Percentiles rank a stretch among this genome's conserved stretches.
Evolutionary conservation across 2,113 vertebrate genomes (phyloP).

Genomic region (Coptodon bakossiorum): DNA sequence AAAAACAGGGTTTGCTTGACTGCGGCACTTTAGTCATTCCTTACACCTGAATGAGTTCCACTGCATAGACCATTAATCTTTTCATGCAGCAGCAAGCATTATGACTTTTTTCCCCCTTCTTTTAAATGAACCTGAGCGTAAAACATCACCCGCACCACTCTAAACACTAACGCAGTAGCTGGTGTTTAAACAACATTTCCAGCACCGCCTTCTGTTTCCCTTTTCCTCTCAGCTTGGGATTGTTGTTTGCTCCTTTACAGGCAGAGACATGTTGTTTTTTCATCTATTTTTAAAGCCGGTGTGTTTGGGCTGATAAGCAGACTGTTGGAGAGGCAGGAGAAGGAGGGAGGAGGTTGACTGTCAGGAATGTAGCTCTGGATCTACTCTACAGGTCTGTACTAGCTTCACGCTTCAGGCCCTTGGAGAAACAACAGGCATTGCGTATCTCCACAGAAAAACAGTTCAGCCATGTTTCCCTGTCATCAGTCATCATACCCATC

Average conservation of each 20-base stretch:
- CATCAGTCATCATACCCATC: neutral
- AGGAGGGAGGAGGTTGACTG: constrained; percentile 33
- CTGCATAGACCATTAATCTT: constrained; percentile 20
- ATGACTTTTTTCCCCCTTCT: neutral
- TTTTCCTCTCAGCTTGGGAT: neutral
- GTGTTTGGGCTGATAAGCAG: constrained; percentile 63
- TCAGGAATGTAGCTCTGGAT: constrained; percentile 66
- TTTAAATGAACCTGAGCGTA: neutral
- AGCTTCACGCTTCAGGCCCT: neutral
- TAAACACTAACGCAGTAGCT: neutral
- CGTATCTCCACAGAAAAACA: neutral
- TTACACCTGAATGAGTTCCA: constrained; percentile 8
- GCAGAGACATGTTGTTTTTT: constrained; percentile 59
- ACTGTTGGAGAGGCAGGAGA: constrained; percentile 36
- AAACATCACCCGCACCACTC: neutral
- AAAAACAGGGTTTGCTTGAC: neutral
- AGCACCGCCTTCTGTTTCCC: constrained; percentile 24
- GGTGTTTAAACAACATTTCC: neutral
- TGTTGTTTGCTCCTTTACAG: constrained; percentile 47
- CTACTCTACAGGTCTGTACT: constrained; percentile 63
- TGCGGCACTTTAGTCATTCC: neutral
- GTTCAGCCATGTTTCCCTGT: neutral
- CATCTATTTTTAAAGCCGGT: constrained; percentile 69
- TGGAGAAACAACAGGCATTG: neutral
- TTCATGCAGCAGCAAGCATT: constrained; percentile 12